Evolutionary conservation across 2,797 vertebrate species (phyloP).

Genomic region (Gallinago solitaria): DNA sequence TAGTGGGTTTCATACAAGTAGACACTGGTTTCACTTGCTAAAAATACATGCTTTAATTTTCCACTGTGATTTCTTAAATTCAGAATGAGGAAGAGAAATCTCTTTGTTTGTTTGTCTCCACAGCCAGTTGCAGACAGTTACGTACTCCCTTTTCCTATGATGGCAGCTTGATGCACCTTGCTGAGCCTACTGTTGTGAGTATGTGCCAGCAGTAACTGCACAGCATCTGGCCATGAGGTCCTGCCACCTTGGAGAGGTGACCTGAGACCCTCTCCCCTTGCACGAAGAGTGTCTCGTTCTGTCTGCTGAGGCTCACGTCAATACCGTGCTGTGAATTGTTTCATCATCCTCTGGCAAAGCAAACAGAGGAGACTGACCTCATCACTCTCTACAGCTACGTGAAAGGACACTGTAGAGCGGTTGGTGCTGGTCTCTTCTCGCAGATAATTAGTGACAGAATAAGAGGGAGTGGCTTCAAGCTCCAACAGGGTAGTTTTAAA

Average conservation of each 20-base stretch:
- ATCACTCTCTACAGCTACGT: no score
- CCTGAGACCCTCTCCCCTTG: not conserved
- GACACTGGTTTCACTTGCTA: not conserved
- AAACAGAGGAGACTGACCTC: not conserved
- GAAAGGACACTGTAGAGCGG: no score
- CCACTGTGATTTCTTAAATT: not conserved
- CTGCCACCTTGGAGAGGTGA: not conserved
- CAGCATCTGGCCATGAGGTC: no score
- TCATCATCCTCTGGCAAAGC: not conserved
- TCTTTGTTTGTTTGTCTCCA: not conserved
- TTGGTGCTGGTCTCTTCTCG: no score
- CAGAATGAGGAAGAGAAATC: not conserved
- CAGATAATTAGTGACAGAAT: no score
- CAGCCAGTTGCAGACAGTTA: not conserved
- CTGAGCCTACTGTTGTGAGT: not conserved
- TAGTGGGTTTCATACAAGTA: not conserved
- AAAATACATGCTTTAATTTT: not conserved
- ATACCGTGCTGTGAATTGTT: not conserved
- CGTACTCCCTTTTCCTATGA: not conserved
- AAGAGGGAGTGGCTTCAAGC: no score
- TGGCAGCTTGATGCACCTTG: not conserved
- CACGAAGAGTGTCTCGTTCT: fast-evolving
- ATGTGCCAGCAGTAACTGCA: no score
- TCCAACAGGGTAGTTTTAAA: no score
- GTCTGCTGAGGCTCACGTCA: not conserved